phyloP scores from a whole-genome alignment of 2,888 invertebrate species.

The Epinotia bilunana region DNA sequence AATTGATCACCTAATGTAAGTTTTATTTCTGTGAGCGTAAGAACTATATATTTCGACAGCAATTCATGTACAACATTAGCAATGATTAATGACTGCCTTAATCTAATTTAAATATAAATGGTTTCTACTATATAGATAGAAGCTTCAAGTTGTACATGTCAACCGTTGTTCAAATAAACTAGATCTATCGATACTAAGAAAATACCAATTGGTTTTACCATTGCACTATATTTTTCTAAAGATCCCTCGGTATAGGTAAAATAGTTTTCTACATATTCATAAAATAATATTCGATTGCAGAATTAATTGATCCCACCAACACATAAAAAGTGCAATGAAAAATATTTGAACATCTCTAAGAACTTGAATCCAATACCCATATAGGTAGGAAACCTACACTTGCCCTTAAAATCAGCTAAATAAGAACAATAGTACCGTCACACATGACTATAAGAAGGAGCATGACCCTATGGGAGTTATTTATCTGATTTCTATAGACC shows the following conservation, averaged over 20 bases:
- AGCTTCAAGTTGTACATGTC: slow-evolving; percentile 8
- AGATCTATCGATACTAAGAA: background rate
- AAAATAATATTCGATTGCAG: background rate
- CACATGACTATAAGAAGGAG: background rate
- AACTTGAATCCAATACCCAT: slow-evolving; percentile 13
- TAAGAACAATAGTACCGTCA: background rate
- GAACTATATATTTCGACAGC: background rate
- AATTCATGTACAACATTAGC: slow-evolving; percentile 60
- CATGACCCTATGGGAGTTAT: slow-evolving; percentile 2
- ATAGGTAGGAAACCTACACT: slow-evolving; percentile 3
- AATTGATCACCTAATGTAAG: background rate
- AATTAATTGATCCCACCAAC: background rate
- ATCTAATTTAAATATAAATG: slow-evolving; percentile 28
- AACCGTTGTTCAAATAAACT: background rate
- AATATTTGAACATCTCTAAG: slow-evolving; percentile 1
- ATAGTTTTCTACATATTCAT: background rate
- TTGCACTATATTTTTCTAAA: background rate
- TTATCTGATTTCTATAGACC: background rate
- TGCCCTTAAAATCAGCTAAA: slow-evolving; percentile 2
- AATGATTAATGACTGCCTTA: slow-evolving; percentile 48
- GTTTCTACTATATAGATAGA: slow-evolving; percentile 23
- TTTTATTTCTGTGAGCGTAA: slow-evolving; percentile 10
- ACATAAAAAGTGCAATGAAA: background rate
- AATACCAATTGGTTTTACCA: background rate
- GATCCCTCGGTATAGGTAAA: too few relatives aligned